Evolutionary conservation across 2,888 invertebrate species (phyloP).

Genomic region (Zaprionus obscuricornis): DNA sequence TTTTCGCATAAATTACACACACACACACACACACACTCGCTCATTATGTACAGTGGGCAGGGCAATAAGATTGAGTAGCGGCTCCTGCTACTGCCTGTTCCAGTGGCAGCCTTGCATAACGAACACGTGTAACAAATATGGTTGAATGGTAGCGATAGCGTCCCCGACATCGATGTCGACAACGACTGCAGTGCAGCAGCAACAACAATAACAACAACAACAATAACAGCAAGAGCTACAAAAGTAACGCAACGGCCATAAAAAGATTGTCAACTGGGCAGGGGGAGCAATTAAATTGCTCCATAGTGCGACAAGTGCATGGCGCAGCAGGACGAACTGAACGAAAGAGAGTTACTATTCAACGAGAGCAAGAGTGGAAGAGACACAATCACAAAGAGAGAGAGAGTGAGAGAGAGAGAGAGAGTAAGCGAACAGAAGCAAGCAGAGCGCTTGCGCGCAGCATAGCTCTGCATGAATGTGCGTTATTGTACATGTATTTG

Average conservation of each 20-base stretch:
- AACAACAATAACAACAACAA: too few species aligned
- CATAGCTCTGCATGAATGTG: background rate
- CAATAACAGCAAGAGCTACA: too few species aligned
- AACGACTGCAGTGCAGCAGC: too few species aligned
- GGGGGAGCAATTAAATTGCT: slow-evolving; percentile 51
- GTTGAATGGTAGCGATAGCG: slow-evolving; percentile 56
- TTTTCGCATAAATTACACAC: slow-evolving; percentile 72
- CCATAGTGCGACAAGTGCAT: slow-evolving; percentile 56
- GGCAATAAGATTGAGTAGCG: slow-evolving; percentile 64
- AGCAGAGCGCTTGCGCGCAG: slow-evolving; percentile 65
- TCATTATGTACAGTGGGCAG: slow-evolving; percentile 52
- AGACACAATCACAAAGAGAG: too few species aligned
- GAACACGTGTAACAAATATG: slow-evolving; percentile 78
- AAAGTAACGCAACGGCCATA: too few species aligned
- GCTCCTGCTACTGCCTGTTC: slow-evolving; percentile 36
- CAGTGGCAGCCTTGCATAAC: slow-evolving; percentile 74
- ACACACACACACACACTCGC: slow-evolving; percentile 14
- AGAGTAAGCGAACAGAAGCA: background rate
- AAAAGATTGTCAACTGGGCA: slow-evolving; percentile 61
- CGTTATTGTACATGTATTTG: background rate
- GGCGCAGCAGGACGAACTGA: slow-evolving; percentile 54
- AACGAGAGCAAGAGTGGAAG: too few species aligned
- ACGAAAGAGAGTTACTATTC: slow-evolving; percentile 30
- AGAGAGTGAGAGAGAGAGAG: slow-evolving; percentile 1
- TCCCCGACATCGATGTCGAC: too few species aligned